phyloP scores from a whole-genome alignment of 2,113 vertebrate genomes.

The Vicugna pacos region DNA sequence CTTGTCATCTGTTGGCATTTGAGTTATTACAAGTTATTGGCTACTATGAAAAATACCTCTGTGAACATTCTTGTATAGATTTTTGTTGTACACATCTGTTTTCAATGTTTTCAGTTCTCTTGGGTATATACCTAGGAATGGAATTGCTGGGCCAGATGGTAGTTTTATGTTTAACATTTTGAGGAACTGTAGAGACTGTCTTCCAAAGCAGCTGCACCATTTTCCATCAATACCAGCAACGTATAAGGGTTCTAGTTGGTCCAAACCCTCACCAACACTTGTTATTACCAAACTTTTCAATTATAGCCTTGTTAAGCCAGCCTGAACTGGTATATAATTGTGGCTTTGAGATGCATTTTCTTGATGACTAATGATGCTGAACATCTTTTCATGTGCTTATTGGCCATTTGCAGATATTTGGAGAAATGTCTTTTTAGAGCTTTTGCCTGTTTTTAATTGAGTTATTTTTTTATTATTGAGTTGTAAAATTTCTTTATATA shows the following conservation, averaged over 20 bases:
- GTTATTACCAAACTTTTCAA: not conserved
- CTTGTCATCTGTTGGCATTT: not conserved
- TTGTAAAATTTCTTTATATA: not conserved
- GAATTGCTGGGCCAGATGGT: not conserved
- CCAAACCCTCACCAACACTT: not conserved
- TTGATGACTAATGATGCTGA: not conserved
- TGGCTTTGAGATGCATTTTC: not conserved
- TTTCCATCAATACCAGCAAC: not conserved
- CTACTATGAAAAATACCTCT: not conserved
- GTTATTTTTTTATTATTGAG: conserved; percentile 13
- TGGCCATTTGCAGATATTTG: not conserved
- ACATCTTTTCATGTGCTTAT: not conserved
- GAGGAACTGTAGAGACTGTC: not conserved
- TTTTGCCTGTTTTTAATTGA: not conserved
- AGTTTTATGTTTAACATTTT: conserved; percentile 44
- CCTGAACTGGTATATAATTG: conserved; percentile 22
- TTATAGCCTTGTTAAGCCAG: not conserved
- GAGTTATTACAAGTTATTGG: not conserved
- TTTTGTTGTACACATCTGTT: not conserved
- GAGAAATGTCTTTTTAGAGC: not conserved
- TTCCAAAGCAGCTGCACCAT: not conserved
- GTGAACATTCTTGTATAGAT: not conserved
- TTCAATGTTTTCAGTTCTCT: conserved; percentile 29
- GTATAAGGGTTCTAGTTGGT: not conserved
- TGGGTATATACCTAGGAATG: not conserved